Conservation (phyloP, 2,113 vertebrate species). For the Gallinago undulata region DNA sequence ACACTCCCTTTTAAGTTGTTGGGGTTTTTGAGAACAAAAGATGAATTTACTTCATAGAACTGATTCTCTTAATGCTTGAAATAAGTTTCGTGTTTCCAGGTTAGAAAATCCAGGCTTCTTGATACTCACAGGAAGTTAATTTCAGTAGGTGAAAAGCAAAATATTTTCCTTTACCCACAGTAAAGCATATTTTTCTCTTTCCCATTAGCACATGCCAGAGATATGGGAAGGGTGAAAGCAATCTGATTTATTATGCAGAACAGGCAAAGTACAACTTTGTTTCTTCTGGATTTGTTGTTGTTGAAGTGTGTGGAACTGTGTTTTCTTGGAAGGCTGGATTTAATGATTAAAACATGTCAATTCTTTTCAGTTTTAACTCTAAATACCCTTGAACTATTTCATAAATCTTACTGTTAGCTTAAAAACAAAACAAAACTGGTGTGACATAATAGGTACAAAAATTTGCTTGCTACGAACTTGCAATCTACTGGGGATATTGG, state of each 20-base stretch:
- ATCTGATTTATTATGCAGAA: rapidly evolving
- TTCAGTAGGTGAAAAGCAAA: not conserved
- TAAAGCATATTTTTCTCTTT: not conserved
- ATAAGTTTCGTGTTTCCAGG: not conserved
- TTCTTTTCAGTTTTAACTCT: not conserved
- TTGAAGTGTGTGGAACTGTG: not conserved
- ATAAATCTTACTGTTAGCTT: not conserved
- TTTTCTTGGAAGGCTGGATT: not conserved
- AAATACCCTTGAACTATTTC: not conserved
- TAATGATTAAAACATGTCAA: not conserved
- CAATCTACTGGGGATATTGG: not conserved
- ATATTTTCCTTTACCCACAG: not conserved
- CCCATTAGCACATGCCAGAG: not conserved
- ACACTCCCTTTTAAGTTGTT: not conserved
- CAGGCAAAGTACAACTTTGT: not conserved
- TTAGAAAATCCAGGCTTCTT: not conserved
- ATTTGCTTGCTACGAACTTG: not conserved
- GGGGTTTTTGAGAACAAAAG: not conserved
- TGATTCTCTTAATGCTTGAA: not conserved
- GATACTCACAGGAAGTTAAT: not conserved
- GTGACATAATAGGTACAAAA: not conserved
- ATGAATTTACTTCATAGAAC: not conserved
- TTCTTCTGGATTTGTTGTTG: not conserved
- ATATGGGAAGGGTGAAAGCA: not conserved
- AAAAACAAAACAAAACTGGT: not conserved